phyloP scores from a whole-genome alignment of 2,113 vertebrate genomes.

The Martes martes region DNA sequence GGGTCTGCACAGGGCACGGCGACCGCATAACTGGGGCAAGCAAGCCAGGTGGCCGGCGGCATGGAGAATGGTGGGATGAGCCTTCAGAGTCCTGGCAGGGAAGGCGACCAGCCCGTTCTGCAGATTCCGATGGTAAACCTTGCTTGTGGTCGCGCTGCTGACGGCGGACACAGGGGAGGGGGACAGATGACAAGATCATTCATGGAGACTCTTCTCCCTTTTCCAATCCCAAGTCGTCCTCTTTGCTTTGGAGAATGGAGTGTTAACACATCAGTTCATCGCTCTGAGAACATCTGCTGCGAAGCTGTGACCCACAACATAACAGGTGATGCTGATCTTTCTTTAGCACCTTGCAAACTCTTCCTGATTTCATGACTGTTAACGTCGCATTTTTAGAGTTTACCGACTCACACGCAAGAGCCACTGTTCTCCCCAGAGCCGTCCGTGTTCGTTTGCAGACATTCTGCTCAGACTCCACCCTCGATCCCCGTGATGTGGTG shows the following conservation, averaged over 20 bases:
- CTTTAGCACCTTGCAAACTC: background rate
- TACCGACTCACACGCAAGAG: background rate
- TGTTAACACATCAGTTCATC: background rate
- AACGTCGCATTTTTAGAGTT: background rate
- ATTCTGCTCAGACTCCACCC: background rate
- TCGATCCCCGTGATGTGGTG: too few relatives aligned
- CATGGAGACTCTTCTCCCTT: rapidly evolving
- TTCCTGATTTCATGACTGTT: background rate
- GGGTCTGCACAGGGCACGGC: rapidly evolving
- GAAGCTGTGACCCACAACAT: background rate
- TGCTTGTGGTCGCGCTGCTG: rapidly evolving
- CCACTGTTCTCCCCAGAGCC: background rate
- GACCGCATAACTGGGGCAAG: rapidly evolving
- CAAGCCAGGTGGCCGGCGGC: rapidly evolving
- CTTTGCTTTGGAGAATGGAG: background rate
- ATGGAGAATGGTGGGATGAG: rapidly evolving
- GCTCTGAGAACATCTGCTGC: background rate
- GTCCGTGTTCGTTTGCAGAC: background rate
- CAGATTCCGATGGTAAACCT: rapidly evolving
- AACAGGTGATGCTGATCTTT: too few relatives aligned
- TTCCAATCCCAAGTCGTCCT: rapidly evolving
- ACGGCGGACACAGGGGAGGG: rapidly evolving
- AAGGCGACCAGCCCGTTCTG: background rate
- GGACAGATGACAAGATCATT: rapidly evolving
- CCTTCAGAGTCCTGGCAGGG: rapidly evolving